A percentile compares a stretch with the other conserved stretches of the same genome.
phyloP scores from a whole-genome alignment of 2,113 vertebrate genomes.

The Lota lota region DNA sequence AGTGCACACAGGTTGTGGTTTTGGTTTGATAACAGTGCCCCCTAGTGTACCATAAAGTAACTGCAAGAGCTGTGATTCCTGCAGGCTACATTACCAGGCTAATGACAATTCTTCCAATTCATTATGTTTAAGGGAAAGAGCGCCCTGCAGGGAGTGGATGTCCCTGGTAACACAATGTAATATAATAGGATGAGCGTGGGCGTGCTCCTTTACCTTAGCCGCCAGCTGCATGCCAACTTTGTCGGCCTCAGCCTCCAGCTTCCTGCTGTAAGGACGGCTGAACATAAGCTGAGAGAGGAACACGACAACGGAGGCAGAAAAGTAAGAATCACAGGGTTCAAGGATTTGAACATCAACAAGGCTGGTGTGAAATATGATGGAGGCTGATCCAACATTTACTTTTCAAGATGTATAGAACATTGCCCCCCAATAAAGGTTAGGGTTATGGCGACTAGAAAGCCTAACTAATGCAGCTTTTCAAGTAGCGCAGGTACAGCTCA shows the following conservation, averaged over 20 bases:
- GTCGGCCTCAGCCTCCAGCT: slow-evolving; percentile 91
- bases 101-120: background rate
- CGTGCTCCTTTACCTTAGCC: slow-evolving; percentile 82
- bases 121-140: background rate
- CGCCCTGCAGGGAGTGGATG: background rate
- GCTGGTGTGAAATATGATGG: too few relatives aligned
- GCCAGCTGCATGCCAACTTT: slow-evolving; percentile 86
- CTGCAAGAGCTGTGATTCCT: background rate
- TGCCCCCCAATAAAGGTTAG: too few relatives aligned
- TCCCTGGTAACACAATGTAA: background rate
- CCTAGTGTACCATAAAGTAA: slow-evolving; percentile 32
- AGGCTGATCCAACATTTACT: too few relatives aligned
- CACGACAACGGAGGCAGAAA: background rate
- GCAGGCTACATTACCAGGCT: background rate
- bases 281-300: slow-evolving; percentile 80
- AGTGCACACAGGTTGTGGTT: too few relatives aligned
- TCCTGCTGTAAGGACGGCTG: slow-evolving; percentile 85
- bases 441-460: too few relatives aligned
- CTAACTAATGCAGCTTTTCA: too few relatives aligned
- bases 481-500: too few relatives aligned
- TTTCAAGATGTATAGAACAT: too few relatives aligned
- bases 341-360: too few relatives aligned
- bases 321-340: too few relatives aligned
- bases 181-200: slow-evolving; percentile 4
- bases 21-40: slow-evolving; percentile 53